Evolutionary conservation across 2,888 invertebrate species (phyloP), one percentile per base, ranked within the genome.

Genomic region (Synergus gifuensis): DNA sequence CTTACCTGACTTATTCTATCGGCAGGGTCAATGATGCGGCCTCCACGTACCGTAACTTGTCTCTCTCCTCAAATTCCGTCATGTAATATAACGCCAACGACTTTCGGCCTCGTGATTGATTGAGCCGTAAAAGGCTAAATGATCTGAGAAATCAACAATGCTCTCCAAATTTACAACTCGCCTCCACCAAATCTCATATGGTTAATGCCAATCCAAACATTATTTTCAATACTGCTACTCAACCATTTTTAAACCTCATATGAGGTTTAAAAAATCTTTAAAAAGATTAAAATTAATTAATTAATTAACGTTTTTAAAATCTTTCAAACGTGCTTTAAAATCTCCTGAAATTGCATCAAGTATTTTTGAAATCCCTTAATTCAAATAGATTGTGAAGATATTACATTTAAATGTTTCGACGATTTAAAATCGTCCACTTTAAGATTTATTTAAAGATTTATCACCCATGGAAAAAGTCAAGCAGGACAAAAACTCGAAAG

Each of bases 51-150:
- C 54, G 69, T 73, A 73, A 73, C 69, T 73, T 73, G 69, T 73
- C 49, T 54, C 36, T 73, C 69, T 73, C 49, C 69, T 73, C 69
- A 73, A 73, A 73, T 73, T 73, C 73, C 73, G 73, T 73, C 73
- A 73, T 73, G 73, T 73, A 73, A 73, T 73, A 49, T 73, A 54
- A 73, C 73, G 73, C 73, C 73, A 73, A 73, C 73, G 54, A 80
- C 81, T 78, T 78, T 79, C 78, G 81, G 18, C 36, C 49, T 54
- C 77, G 82, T 84, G 80, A 83, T 84, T 80, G 83, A 84, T 84
- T 83, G 83, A 83, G 84, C 78, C 81, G 69, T 80, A 81, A 82
- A 79, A 60, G 79, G 77, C 78, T 73, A 81, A 83, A 82, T 80
- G 80, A 82, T 80, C 80, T 76, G 81, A 79, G 78, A 81, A 81